A percentile compares a stretch with the other conserved stretches of the same genome.
These are phyloP conservation scores for Hyperopisus bebe DNA, from an alignment of 2,113 vertebrate genomes.

Conservation along the genomic window DNA sequence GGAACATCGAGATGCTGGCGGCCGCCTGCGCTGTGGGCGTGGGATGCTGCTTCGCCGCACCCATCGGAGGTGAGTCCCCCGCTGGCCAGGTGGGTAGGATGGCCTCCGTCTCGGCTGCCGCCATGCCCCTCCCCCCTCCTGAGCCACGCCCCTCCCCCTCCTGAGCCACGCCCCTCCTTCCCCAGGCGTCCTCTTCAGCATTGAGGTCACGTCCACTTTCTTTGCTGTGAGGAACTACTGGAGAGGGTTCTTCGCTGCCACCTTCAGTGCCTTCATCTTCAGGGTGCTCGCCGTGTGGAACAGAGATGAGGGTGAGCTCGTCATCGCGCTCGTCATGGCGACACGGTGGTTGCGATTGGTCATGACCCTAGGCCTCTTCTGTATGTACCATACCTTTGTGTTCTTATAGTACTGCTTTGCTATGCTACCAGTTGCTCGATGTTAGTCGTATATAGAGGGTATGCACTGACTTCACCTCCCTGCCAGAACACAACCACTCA, in stretches of 20 bases:
- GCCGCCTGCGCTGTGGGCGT: constrained; percentile 87
- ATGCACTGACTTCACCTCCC: background rate
- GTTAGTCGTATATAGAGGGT: background rate
- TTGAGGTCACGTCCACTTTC: constrained; percentile 96
- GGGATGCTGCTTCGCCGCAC: constrained; percentile 88
- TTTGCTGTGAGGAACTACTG: constrained; percentile 96
- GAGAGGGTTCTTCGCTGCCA: constrained; percentile 96
- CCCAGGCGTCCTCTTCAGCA: constrained; percentile 92
- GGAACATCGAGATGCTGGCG: constrained; percentile 90
- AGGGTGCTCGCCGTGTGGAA: constrained; percentile 93
- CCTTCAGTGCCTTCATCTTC: constrained; percentile 98
- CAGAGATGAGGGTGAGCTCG: constrained; percentile 79
- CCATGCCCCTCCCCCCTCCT: background rate
- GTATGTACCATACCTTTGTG: background rate
- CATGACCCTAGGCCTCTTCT: background rate
- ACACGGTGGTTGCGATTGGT: background rate
- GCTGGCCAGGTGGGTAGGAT: no score
- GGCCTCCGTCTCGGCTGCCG: background rate
- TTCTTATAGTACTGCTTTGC: background rate
- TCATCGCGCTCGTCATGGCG: background rate
- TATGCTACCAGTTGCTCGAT: background rate
- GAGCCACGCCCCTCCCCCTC: background rate
- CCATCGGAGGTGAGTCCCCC: constrained; percentile 78
- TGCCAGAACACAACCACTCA: background rate
- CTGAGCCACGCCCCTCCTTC: background rate